phyloP scores from a whole-genome alignment of 2,797 vertebrate species.

The Cottoperca gobio region DNA sequence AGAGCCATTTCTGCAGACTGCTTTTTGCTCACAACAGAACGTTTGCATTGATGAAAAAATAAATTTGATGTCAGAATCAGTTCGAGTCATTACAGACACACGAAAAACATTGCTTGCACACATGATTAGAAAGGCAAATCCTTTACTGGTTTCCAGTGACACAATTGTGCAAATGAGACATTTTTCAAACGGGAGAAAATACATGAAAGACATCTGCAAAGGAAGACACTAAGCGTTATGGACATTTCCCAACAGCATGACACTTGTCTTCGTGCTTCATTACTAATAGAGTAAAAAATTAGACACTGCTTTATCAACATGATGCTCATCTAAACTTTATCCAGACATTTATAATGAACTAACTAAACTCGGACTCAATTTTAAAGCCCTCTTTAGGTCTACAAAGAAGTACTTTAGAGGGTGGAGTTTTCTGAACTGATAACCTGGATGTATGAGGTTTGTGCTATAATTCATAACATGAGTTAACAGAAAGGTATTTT shows the following conservation, averaged over 20 bases:
- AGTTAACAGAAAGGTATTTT: slow-evolving; percentile 19
- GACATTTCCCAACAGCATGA: slow-evolving; percentile 45
- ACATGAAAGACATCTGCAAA: slow-evolving; percentile 43
- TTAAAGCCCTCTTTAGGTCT: slow-evolving; percentile 32
- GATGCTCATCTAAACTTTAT: slow-evolving; percentile 36
- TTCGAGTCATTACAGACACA: slow-evolving; percentile 6
- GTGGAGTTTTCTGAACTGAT: slow-evolving; percentile 23
- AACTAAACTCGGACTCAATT: slow-evolving; percentile 41
- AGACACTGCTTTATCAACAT: slow-evolving; percentile 30
- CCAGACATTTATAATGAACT: slow-evolving; percentile 51
- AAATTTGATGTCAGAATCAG: background rate
- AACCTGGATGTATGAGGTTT: slow-evolving; percentile 39
- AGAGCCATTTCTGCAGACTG: background rate
- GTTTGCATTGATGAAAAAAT: slow-evolving; percentile 2
- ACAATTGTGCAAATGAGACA: slow-evolving; percentile 72
- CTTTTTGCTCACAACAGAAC: slow-evolving; percentile 1
- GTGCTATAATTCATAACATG: slow-evolving; percentile 39
- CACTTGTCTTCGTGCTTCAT: slow-evolving; percentile 48
- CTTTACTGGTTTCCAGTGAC: slow-evolving; percentile 79
- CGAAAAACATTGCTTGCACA: slow-evolving; percentile 33
- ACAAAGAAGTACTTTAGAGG: slow-evolving; percentile 21
- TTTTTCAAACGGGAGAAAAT: slow-evolving; percentile 34
- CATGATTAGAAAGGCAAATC: slow-evolving; percentile 61
- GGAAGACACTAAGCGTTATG: slow-evolving; percentile 47
- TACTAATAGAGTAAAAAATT: slow-evolving; percentile 45